phyloP scores from a whole-genome alignment of 2,113 vertebrate genomes.

The Syngnathus typhle region DNA sequence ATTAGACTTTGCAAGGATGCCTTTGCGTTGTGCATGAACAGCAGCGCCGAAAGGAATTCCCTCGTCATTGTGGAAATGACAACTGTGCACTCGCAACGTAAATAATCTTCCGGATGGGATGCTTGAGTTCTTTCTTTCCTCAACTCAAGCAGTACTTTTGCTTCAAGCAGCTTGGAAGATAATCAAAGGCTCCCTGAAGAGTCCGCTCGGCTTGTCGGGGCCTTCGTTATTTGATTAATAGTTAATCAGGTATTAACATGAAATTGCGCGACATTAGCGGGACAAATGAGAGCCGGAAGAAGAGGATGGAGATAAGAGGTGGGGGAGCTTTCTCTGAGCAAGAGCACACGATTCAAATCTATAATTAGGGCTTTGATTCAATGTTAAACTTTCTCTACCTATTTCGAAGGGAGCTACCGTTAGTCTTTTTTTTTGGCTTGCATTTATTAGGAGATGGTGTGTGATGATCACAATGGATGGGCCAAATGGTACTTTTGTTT shows the following conservation, averaged over 20 bases:
- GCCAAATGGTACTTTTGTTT: slow-evolving; percentile 11
- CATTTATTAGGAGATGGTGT: slow-evolving; percentile 48
- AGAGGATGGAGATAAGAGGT: slow-evolving; percentile 36
- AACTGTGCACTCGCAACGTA: background rate
- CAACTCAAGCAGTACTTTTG: background rate
- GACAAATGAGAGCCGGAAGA: slow-evolving; percentile 72
- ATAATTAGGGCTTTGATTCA: slow-evolving; percentile 76
- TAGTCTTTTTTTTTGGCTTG: slow-evolving; percentile 39
- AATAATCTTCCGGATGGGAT: background rate
- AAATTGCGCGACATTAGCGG: slow-evolving; percentile 61
- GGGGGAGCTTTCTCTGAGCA: slow-evolving; percentile 55
- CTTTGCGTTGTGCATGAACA: background rate
- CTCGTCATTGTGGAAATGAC: background rate
- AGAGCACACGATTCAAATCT: slow-evolving; percentile 65
- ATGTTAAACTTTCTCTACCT: slow-evolving; percentile 71
- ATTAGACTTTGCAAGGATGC: background rate
- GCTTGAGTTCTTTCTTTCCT: background rate
- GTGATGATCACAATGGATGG: background rate
- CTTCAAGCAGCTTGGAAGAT: slow-evolving; percentile 9
- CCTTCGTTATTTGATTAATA: slow-evolving; percentile 69
- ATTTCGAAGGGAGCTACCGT: slow-evolving; percentile 56
- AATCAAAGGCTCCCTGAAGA: slow-evolving; percentile 29
- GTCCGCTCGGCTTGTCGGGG: slow-evolving; percentile 27
- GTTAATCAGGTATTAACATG: slow-evolving; percentile 77
- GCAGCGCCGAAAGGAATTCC: background rate